Conservation (phyloP, 2,113 vertebrate genomes). For the Tamias sibiricus region DNA sequence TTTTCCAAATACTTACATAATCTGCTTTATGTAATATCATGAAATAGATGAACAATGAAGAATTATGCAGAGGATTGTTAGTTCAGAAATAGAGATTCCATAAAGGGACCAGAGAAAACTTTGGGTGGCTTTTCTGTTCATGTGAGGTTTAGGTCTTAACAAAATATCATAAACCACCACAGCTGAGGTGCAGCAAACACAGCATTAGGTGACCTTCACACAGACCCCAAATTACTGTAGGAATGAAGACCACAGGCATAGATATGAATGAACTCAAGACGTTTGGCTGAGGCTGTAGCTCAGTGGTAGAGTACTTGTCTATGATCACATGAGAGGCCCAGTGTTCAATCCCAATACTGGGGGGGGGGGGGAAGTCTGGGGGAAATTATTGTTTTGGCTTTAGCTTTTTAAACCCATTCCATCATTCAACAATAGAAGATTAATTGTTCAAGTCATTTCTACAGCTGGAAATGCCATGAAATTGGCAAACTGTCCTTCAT, state of each 20-base stretch:
- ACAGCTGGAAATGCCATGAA: conserved; percentile 5
- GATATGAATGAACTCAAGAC: neutral
- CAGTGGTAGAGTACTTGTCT: neutral
- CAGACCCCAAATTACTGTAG: neutral
- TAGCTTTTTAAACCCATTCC: neutral
- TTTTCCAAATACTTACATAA: conserved; percentile 48
- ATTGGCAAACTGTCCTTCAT: neutral
- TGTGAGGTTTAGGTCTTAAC: neutral
- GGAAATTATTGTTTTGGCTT: conserved; percentile 32
- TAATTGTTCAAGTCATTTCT: conserved; percentile 24
- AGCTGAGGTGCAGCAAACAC: neutral
- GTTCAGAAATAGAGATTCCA: neutral
- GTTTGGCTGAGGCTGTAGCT: neutral
- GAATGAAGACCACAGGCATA: neutral
- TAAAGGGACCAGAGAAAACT: neutral
- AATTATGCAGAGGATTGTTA: conserved; percentile 12
- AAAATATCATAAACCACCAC: too few relatives aligned
- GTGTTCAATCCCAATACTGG: neutral
- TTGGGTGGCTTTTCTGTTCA: neutral
- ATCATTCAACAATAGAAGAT: neutral
- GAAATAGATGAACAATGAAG: conserved; percentile 42
- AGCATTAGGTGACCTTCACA: neutral
- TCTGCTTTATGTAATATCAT: conserved; percentile 38
- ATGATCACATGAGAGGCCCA: neutral
- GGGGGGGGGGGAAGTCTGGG: neutral